Evolutionary conservation across 1,140 invertebrate genomes (phyloP), one percentile per base, ranked within the genome.

Genomic region (Chymomyza costata): DNA sequence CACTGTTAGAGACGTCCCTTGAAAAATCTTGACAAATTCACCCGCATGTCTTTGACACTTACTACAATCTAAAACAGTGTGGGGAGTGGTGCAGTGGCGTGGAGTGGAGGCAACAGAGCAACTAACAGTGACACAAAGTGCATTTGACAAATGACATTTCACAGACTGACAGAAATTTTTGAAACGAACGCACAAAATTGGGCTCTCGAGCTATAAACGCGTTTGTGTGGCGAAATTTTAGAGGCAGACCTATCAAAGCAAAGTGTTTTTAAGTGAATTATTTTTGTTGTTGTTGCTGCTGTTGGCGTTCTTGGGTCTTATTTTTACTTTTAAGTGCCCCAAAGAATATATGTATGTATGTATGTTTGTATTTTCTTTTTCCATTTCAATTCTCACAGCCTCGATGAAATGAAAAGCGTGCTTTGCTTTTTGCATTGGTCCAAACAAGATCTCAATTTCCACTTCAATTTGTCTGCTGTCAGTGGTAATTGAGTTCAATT

Each of bases 401-500:
- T 8, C 21, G 8, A 25, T 5, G 21, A 3, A 25, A 25, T 5
- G 21, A 25, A 25, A 3, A 25, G 15, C 35, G 35, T 16, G 32
- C 6, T 14, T 3, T 16, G 59, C 73, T 17, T 34, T 34, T 5
- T 10, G 25, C 31, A 34, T 5, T n/a, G 31, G 7, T 48, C 44
- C 62, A 61, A 78, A 82, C 61, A 82, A 82, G 68, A 83, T 82
- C 73, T 83, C 80, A 83, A 83, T 83, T 83, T 83, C 80, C 80
- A 83, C 80, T 83, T 83, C 73, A 83, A 83, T 83, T 83, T 83
- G 80, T 83, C 80, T 66, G 80, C 80, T 83, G 80, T 83, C 80
- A 74, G 53, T 80, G 66, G 68, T 83, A 83, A 83, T 83, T 83
- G 80, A 83, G 80, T 83, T 83, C 80, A 83, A 83, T 83, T 83